phyloP scores from a whole-genome alignment of 37 sponge, comb jelly and placozoan species.

The Hexactinellida sp. region DNA sequence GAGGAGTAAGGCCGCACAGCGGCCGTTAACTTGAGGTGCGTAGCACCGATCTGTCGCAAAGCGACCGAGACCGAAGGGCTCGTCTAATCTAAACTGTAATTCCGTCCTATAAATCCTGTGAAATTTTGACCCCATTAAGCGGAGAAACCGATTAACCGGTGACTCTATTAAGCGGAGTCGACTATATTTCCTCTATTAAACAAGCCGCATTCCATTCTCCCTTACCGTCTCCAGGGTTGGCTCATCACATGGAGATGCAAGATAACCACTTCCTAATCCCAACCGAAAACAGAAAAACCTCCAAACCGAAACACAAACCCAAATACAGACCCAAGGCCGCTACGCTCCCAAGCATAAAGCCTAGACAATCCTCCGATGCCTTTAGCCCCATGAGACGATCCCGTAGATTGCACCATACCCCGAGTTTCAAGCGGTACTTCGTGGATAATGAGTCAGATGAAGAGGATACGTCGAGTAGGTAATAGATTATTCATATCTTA shows the following conservation, averaged over 20 bases:
- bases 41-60: too few relatives aligned
- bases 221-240: not conserved
- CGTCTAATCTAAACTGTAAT: too few relatives aligned
- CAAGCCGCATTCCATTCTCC: not conserved
- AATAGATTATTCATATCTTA: not conserved
- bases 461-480: not conserved
- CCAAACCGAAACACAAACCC: not conserved
- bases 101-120: too few relatives aligned
- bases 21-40: too few relatives aligned
- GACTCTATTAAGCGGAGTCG: too few relatives aligned
- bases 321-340: not conserved
- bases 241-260: slow-evolving; percentile 15
- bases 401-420: not conserved
- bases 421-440: not conserved
- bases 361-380: not conserved
- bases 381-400: not conserved
- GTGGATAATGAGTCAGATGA: not conserved
- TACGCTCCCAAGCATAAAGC: not conserved
- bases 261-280: not conserved
- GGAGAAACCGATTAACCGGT: too few relatives aligned
- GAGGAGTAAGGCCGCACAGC: too few relatives aligned
- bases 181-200: too few relatives aligned
- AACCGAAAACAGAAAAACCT: not conserved
- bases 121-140: too few relatives aligned
- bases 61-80: too few relatives aligned